Evolutionary conservation across 2,888 invertebrate genomes (phyloP).

Genomic region (Unio delphinus): DNA sequence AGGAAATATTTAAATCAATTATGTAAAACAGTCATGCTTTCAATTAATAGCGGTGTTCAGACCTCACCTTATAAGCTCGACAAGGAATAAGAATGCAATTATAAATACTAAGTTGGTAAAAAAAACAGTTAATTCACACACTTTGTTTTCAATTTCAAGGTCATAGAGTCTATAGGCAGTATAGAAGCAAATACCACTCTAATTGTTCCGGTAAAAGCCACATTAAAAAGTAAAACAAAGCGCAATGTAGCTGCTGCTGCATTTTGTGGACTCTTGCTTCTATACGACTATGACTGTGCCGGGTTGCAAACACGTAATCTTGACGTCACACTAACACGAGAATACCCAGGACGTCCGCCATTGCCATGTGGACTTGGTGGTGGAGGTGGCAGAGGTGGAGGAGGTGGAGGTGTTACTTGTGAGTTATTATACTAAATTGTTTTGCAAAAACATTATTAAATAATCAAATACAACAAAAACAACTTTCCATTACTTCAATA

Average conservation of each 20-base stretch:
- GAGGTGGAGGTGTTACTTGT: slow-evolving; percentile 17
- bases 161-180: slow-evolving; percentile 16
- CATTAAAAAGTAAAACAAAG: slow-evolving; percentile 14
- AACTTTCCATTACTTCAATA: too few species aligned
- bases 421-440: background rate
- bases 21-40: too few species aligned
- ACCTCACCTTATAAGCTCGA: too few species aligned
- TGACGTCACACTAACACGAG: slow-evolving; percentile 22
- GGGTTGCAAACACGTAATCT: slow-evolving; percentile 13
- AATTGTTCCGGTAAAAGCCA: slow-evolving; percentile 26
- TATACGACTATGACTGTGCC: slow-evolving; percentile 29
- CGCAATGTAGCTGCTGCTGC: slow-evolving; percentile 10
- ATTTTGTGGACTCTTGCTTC: slow-evolving; percentile 20
- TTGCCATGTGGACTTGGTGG: slow-evolving; percentile 17
- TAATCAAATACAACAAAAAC: too few species aligned
- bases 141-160: slow-evolving; percentile 7
- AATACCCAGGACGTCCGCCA: slow-evolving; percentile 26
- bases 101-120: too few species aligned
- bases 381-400: slow-evolving; percentile 14
- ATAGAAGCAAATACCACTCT: slow-evolving; percentile 35
- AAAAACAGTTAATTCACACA: too few species aligned
- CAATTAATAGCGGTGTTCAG: too few species aligned
- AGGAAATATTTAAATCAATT: too few species aligned
- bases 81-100: too few species aligned
- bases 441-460: too few species aligned